phyloP scores from a whole-genome alignment of 2,113 vertebrate genomes.

The Okapia johnstoni region DNA sequence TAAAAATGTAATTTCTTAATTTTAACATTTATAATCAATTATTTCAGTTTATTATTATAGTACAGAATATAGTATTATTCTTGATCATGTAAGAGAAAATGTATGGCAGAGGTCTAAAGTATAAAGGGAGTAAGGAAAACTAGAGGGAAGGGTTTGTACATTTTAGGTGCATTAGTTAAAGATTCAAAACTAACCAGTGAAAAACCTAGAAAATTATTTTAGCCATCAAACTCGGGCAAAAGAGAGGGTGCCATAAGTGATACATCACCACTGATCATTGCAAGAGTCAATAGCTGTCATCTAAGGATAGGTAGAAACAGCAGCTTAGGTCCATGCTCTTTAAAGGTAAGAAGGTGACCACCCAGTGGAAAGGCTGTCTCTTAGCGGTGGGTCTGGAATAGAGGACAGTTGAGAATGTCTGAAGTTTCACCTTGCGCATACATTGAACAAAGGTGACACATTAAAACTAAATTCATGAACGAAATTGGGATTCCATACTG shows the following conservation, averaged over 20 bases:
- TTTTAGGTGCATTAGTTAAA: neutral
- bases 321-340: neutral
- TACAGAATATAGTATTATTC: neutral
- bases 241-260: neutral
- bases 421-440: neutral
- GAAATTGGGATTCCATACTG: neutral
- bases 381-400: neutral
- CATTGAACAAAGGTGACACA: neutral
- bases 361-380: neutral
- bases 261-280: neutral
- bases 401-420: neutral
- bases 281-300: neutral
- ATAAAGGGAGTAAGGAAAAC: neutral
- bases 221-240: neutral
- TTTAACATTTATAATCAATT: constrained; percentile 4
- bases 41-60: neutral
- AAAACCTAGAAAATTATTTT: neutral
- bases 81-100: neutral
- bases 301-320: neutral
- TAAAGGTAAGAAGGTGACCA: neutral
- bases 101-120: neutral
- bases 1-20: neutral
- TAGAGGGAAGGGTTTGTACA: neutral
- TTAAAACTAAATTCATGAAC: neutral
- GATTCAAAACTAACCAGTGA: neutral